Conservation (phyloP, 2,797 vertebrate genomes). For the Thripadectes ignobilis region DNA sequence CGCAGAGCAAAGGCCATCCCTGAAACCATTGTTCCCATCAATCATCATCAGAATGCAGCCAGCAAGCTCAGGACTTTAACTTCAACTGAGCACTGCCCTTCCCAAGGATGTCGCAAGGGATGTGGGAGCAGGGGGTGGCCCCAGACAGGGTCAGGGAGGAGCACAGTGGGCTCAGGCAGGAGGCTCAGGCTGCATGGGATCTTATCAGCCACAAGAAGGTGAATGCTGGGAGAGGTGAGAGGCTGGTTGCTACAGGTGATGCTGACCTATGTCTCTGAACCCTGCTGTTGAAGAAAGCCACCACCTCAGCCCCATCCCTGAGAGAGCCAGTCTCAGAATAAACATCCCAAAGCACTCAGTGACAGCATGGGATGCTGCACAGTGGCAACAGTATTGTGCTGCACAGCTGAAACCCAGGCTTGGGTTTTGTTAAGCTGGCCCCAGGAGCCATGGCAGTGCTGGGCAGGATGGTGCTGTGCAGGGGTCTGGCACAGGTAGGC, state of each 20-base stretch:
- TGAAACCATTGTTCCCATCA: not conserved
- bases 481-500: not conserved
- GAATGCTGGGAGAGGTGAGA: accelerated
- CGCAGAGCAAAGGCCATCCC: not conserved
- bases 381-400: accelerated
- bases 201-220: not conserved
- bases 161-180: accelerated
- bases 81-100: accelerated
- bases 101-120: accelerated
- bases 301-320: not conserved
- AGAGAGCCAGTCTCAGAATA: accelerated
- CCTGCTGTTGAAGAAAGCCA: not conserved
- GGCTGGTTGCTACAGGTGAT: not conserved
- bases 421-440: not conserved
- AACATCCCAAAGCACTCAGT: not conserved
- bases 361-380: not conserved
- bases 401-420: not conserved
- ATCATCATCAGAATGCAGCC: not conserved
- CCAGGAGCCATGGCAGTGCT: accelerated
- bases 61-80: not conserved
- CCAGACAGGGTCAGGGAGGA: accelerated
- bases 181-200: not conserved
- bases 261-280: accelerated
- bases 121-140: not conserved
- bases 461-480: not conserved